phyloP scores from a whole-genome alignment of 2,797 vertebrate species.

The Enteromius trimaculatus region DNA sequence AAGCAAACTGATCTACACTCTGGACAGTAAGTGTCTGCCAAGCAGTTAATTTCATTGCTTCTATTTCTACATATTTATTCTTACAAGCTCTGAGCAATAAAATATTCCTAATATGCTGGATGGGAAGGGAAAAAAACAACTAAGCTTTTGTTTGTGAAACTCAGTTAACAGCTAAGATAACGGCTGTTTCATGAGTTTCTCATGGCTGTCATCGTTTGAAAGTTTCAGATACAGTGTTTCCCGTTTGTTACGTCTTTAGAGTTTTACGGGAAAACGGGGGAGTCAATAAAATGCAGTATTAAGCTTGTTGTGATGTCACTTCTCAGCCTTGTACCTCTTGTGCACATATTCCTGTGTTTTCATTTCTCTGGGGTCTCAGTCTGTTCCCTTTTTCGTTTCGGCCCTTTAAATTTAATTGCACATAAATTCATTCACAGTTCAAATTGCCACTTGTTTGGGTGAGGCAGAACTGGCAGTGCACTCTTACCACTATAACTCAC shows the following conservation, averaged over 20 bases:
- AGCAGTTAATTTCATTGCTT: not conserved
- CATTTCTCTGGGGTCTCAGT: conserved; percentile 62
- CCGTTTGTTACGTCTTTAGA: conserved; percentile 37
- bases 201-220: conserved; percentile 13
- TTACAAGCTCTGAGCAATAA: not conserved
- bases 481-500: conserved; percentile 14
- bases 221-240: conserved; percentile 18
- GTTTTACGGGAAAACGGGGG: conserved; percentile 52
- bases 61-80: not conserved
- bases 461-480: conserved; percentile 23
- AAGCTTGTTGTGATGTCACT: conserved; percentile 46
- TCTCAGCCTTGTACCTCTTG: conserved; percentile 46
- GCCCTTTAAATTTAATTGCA: conserved; percentile 64
- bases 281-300: conserved; percentile 40
- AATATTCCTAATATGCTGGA: not conserved
- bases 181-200: not conserved
- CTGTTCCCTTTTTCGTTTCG: conserved; percentile 59
- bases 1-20: not conserved
- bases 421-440: conserved; percentile 48
- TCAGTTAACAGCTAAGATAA: conserved; percentile 6
- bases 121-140: not conserved
- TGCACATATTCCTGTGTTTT: conserved; percentile 63
- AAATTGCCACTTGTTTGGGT: conserved; percentile 35
- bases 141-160: conserved; percentile 4
- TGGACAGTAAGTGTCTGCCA: not conserved